Conservation (phyloP, 30 jellyfish, hydroid and myxozoan genomes). For the Chrysaora quinquecirrha region DNA sequence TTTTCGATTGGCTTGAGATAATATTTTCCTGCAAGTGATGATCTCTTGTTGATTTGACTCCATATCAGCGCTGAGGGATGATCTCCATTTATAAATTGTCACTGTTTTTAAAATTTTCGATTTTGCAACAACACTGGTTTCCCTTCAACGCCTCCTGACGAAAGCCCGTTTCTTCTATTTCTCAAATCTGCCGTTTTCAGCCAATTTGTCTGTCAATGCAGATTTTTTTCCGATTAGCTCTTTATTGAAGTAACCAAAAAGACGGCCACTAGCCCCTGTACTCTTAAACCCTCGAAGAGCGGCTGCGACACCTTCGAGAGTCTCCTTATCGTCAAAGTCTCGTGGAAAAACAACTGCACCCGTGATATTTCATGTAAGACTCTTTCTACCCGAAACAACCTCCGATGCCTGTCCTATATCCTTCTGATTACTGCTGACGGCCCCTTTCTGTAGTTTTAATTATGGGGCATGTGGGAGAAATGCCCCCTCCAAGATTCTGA, state of each 20-base stretch:
- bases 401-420: too few relatives aligned
- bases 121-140: background rate
- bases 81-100: background rate
- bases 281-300: too few relatives aligned
- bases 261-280: background rate
- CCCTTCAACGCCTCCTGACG: background rate
- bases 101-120: background rate
- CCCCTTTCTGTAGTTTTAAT: too few relatives aligned
- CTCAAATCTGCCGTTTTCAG: background rate
- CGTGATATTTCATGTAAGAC: too few relatives aligned
- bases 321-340: too few relatives aligned
- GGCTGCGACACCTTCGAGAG: too few relatives aligned
- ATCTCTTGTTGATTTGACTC: background rate
- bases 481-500: too few relatives aligned
- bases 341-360: too few relatives aligned
- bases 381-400: too few relatives aligned
- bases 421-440: too few relatives aligned
- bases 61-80: slow-evolving; percentile 12
- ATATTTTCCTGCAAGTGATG: slow-evolving; percentile 5
- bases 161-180: background rate
- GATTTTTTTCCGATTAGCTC: background rate
- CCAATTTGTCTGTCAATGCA: background rate
- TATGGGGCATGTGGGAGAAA: too few relatives aligned
- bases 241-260: background rate
- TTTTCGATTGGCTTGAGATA: background rate